phyloP scores from a whole-genome alignment of 2,888 invertebrate genomes.

The Myathropa florea region DNA sequence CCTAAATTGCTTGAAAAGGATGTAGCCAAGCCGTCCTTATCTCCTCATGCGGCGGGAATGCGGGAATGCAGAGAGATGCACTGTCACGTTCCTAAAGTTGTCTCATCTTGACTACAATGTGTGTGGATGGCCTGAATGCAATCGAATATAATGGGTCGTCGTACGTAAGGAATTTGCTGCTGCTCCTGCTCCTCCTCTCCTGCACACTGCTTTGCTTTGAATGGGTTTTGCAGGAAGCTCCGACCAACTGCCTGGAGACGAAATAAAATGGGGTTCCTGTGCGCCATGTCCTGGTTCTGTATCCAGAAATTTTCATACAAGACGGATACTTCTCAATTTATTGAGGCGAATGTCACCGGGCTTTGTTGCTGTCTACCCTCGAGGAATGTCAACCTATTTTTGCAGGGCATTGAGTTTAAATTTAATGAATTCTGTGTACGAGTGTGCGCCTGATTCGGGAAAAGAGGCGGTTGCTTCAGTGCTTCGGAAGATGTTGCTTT shows the following conservation, averaged over 20 bases:
- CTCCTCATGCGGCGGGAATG: not conserved
- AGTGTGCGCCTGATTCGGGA: not conserved
- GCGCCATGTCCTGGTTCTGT: not conserved
- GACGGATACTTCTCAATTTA: not conserved
- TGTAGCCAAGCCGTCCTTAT: not conserved
- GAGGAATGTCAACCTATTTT: not conserved
- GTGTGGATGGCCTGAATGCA: not conserved
- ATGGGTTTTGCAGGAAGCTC: not conserved
- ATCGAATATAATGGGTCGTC: not conserved
- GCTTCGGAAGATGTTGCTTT: no score
- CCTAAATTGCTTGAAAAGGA: constrained; percentile 38
- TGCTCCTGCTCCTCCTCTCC: not conserved
- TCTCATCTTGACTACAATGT: not conserved
- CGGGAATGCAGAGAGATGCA: constrained; percentile 19
- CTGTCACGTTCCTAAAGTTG: constrained; percentile 9
- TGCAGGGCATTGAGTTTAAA: not conserved
- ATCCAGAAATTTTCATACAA: not conserved
- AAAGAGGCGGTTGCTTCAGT: not conserved
- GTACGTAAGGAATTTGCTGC: not conserved
- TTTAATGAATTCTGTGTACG: not conserved
- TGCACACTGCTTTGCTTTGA: not conserved
- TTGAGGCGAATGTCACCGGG: not conserved
- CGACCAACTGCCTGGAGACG: not conserved
- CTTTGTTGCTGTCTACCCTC: not conserved
- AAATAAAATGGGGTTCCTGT: not conserved